Evolutionary conservation across 2,888 invertebrate species (phyloP), one percentile per base, ranked within the genome.

Genomic region (Diadromus collaris): DNA sequence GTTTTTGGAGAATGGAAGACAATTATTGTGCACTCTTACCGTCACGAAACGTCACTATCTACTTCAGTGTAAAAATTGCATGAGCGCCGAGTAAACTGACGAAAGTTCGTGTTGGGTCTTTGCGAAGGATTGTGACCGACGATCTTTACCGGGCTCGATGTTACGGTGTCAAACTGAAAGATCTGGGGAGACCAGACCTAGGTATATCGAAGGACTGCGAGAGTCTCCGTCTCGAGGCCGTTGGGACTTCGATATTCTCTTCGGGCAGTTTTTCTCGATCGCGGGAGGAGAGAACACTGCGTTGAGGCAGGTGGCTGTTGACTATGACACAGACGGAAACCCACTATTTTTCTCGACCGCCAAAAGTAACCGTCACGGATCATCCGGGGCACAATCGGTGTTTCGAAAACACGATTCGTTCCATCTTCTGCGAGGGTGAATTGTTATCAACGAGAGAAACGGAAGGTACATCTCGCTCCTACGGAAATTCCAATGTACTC

Each of bases 321-420:
- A 58, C 21, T 63, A 19, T 38, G 41, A 19, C 21, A 19, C 10
- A 38, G 38, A 13, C 38, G 38, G 38, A 38, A 38, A 38, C 38
- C 38, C 46, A 69, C 69, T 19, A 58, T 58, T 61, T 72, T 79
- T 34, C 65, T 69, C 44, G 24, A 27, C 60, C 46, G 32, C 64
- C 72, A 54, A 79, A 78, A 72, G 44, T 70, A 82, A 73, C 76
- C 82, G 82, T 84, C 83, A 80, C 81, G 79, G 76, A 78, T 64
- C 64, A 41, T 75, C 69, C 60, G 54, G 68, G 61, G 61, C 74
- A 81, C 81, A 83, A 85, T 84, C 80, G 81, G 79, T 88, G 86
- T 89, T 89, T 88, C 84, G 86, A 88, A 89, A 88, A 88, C 88
- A 88, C 84, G 61, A 89, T 90, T 89, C 87, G 89, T 89, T 89